Percentiles rank a stretch among this genome's conserved stretches.
Conservation (phyloP, 2,113 vertebrate genomes). For the Trogon surrucura region DNA sequence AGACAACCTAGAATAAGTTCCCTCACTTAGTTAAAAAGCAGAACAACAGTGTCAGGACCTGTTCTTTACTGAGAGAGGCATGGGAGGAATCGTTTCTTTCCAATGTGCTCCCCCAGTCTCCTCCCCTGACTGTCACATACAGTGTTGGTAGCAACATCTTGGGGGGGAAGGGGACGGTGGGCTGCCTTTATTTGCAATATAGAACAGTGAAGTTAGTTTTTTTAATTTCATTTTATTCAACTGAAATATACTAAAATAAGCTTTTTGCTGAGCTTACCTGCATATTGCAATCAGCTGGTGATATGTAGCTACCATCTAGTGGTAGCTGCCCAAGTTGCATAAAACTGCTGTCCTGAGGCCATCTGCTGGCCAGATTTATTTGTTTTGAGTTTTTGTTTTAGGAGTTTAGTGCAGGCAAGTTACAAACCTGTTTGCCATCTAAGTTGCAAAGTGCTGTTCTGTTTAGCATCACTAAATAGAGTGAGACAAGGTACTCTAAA, state of each 20-base stretch:
- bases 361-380: not conserved
- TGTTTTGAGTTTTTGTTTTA: not conserved
- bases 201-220: not conserved
- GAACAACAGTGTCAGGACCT: not conserved
- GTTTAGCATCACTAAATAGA: not conserved
- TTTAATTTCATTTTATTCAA: not conserved
- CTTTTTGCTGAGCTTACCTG: not conserved
- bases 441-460: not conserved
- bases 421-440: not conserved
- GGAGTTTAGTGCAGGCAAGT: not conserved
- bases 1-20: not conserved
- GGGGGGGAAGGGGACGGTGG: accelerated
- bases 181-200: not conserved
- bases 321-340: slow-evolving; percentile 58
- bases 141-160: not conserved
- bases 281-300: not conserved
- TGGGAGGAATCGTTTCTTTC: not conserved
- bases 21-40: not conserved
- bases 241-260: not conserved
- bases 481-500: not conserved
- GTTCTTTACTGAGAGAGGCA: not conserved
- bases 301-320: slow-evolving; percentile 69
- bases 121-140: accelerated
- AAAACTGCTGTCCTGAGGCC: not conserved
- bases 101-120: not conserved